These are phyloP conservation scores for Epirrhoe tristata DNA, from an alignment of 2,888 invertebrate genomes.

Conservation along the genomic window DNA sequence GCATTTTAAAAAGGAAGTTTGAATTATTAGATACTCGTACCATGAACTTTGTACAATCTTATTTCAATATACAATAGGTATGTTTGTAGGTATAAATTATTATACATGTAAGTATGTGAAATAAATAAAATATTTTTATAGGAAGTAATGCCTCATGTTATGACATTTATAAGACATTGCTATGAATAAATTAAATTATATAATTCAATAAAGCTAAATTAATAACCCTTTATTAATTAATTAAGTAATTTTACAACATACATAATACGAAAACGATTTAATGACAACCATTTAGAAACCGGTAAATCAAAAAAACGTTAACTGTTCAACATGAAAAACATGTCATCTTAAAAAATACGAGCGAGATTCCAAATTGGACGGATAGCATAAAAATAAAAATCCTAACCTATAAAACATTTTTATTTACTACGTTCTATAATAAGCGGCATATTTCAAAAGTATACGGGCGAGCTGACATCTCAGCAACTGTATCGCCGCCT, in stretches of 20 bases:
- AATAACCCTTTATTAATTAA: conserved; percentile 38
- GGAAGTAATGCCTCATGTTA: neutral
- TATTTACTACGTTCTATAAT: conserved; percentile 52
- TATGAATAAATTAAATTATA: conserved; percentile 18
- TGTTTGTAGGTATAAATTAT: no score
- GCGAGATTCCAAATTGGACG: conserved; percentile 32
- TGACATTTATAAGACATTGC: conserved; percentile 7
- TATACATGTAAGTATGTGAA: neutral
- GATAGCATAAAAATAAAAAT: conserved; percentile 41
- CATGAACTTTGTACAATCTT: no score
- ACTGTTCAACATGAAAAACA: conserved; percentile 49
- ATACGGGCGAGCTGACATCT: conserved; percentile 55
- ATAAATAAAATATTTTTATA: neutral
- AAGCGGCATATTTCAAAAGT: conserved; percentile 52
- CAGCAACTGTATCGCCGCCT: conserved; percentile 58
- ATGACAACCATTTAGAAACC: conserved; percentile 40
- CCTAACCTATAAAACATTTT: conserved; percentile 43
- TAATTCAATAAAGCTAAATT: conserved; percentile 26
- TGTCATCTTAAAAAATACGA: conserved; percentile 42
- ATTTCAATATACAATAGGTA: no score
- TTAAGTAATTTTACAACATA: conserved; percentile 42
- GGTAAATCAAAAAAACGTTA: conserved; percentile 53
- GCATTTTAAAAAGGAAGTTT: neutral
- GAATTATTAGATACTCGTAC: neutral
- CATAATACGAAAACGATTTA: conserved; percentile 44